Evolutionary conservation across 2,797 vertebrate genomes (phyloP), one percentile per base, ranked within the genome.

Genomic region (Bucorvus abyssinicus): DNA sequence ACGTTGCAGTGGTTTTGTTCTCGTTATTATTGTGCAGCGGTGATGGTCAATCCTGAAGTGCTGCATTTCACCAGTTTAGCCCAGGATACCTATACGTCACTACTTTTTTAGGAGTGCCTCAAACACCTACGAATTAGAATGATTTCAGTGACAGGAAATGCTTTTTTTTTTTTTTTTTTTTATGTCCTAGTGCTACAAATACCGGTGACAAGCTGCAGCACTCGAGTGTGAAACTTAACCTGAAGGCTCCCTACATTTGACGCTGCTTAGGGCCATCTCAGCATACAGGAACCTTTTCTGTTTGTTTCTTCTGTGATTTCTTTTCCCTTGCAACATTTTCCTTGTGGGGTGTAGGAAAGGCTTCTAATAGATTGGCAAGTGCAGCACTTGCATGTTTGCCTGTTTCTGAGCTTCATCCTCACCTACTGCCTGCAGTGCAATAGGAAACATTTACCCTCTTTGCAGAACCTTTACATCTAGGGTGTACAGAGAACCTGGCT

Each of bases 301-400:
- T 0, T 40, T 83, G 12, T 56, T 78, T 15, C 7, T 59, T 88
- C 30, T 24, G 52, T 55, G 23, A 15, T 42, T 91, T 84, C 32
- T 77, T 90, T 80, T 73, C 3, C 24, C 24, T 59, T 78, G 47
- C 26, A 70, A 50, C 6, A 11, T 75, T 83, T 67, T 38, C 17
- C 38, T 74, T 71, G 14, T 18, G 70, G 57, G 27, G 7, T 11
- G 0, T 34, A 60, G 23, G 32, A 47, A 59, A 40, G 44, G 14
- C 6, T 79, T 69, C 53, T 26, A 0, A 23, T 21, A 7, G 23
- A 38, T 19, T 56, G 64, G 8, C 45, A 87, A 79, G 12, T 14
- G 20, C 49, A 70, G 4, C 56, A 24, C 49, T 71, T 75, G 42
- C 18, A 10, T 0, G 0, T 52, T 24, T 69, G 32, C 14, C 52